A percentile compares a stretch with the other conserved stretches of the same genome.
Conservation (phyloP, 2,888 invertebrate genomes). For the Archaeoteleia sp. region DNA sequence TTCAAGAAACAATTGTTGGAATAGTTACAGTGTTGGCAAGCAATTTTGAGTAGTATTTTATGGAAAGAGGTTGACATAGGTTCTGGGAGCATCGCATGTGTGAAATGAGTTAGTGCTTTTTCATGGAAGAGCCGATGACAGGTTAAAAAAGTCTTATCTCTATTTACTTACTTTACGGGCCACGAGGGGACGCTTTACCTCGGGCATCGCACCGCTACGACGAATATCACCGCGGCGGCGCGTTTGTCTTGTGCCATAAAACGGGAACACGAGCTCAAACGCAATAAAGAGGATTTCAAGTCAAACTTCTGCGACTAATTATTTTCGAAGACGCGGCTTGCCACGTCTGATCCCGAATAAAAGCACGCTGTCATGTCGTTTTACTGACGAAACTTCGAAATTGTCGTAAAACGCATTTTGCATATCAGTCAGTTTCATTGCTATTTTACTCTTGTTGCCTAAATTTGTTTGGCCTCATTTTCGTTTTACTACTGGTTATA, state of each 20-base stretch:
- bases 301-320: conserved; percentile 23
- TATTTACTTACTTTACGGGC: conserved; percentile 23
- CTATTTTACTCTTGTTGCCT: not conserved
- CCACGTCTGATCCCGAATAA: conserved; percentile 13
- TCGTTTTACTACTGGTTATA: not conserved
- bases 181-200: not conserved
- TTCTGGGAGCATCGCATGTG: conserved; percentile 28
- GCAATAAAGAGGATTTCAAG: too few relatives aligned
- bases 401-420: not conserved
- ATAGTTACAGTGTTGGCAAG: too few relatives aligned
- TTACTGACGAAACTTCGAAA: conserved; percentile 1
- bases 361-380: not conserved
- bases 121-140: conserved; percentile 29
- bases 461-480: not conserved
- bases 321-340: conserved; percentile 15
- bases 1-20: too few relatives aligned
- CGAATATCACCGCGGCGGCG: conserved; percentile 5
- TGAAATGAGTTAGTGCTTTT: conserved; percentile 31
- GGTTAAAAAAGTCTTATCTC: conserved; percentile 43
- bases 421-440: too few relatives aligned
- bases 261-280: not conserved
- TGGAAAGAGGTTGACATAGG: too few relatives aligned
- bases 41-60: too few relatives aligned
- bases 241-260: conserved; percentile 16
- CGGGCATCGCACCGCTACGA: conserved; percentile 5